Base-by-base conservation (phyloP, 2,113 vertebrate genomes). In the Sylvia atricapilla region DNA sequence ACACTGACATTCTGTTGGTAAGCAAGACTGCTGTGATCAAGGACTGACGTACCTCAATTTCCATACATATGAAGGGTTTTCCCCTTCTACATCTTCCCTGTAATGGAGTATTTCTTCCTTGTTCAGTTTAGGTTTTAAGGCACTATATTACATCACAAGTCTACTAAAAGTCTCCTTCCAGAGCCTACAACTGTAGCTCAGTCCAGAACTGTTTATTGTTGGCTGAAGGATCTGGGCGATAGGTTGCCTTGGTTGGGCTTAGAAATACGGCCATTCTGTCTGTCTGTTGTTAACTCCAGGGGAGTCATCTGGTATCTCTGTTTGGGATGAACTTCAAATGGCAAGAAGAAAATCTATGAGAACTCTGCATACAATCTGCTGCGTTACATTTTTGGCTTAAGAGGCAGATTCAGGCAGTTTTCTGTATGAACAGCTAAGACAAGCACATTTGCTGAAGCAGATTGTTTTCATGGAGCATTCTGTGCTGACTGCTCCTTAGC, bases 401-500 rank as follows among this genome's bases (percentile, higher is more conserved):
- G 62, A 60, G n/a, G 55, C 49, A 87, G 44, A 64, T 53, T 73
- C 43, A 58, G 27, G 30, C 58, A 50, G 62, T 68, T 78, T 78
- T 63, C 44, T 24, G 1, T 47, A 39, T 27, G 64, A 84, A 69
- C 27, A 56, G 60, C 66, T 80, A 46, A 44, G 89, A 28, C 15
- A 41, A 78, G 62, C 55, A 50, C 30, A 46, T 74, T 86, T 3
- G 9, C n/a, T 73, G 60, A 67, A 92, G 60, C 89, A 87, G 74
- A 33, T 56, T 58, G 53, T 74, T 90, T 89, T 85, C 44, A 37
- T 46, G 44, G 31, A 82, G 56, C 63, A 49, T 89, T 91, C 74
- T 89, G 78, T 83, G 64, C 74, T 85, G 90, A 62, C 59, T 75
- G 43, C 53, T 70, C 23, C 47, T 80, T 37, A 94, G 76, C 68